phyloP scores from a whole-genome alignment of 2,797 vertebrate genomes.

The Benthosema pterotum region DNA sequence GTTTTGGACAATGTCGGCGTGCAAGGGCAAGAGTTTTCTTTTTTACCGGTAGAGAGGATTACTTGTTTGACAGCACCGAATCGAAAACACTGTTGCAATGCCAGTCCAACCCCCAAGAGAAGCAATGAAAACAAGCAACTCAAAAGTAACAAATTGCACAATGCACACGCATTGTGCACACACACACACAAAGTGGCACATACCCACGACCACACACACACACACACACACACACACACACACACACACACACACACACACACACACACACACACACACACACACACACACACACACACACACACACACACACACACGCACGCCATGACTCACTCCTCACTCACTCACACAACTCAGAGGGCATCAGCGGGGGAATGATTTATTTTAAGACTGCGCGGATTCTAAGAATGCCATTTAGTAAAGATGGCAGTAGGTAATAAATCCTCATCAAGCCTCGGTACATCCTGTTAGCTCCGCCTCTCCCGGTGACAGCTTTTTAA shows the following conservation, averaged over 20 bases:
- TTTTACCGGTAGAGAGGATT: not conserved
- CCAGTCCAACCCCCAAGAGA: conserved; percentile 20
- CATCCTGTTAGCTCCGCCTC: conserved; percentile 78
- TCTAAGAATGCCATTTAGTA: conserved; percentile 81
- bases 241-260: not conserved
- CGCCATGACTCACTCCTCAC: conserved; percentile 8
- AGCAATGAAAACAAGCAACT: conserved; percentile 45
- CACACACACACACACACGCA: too few relatives aligned
- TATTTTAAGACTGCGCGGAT: conserved; percentile 73
- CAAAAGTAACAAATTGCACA: conserved; percentile 52
- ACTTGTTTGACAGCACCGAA: conserved; percentile 2
- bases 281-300: too few relatives aligned
- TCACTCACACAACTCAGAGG: conserved; percentile 12
- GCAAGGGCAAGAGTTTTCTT: conserved; percentile 8
- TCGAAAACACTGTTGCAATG: too few relatives aligned
- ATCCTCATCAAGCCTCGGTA: conserved; percentile 82
- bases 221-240: conserved; percentile 14
- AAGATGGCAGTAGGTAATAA: conserved; percentile 82
- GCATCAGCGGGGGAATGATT: conserved; percentile 65
- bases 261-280: too few relatives aligned
- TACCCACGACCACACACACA: not conserved
- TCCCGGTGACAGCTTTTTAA: conserved; percentile 79
- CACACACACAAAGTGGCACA: too few relatives aligned
- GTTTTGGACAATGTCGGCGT: not conserved
- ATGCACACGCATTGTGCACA: conserved; percentile 26